phyloP scores from a whole-genome alignment of 2,888 invertebrate species.

The Epinotia bilunana region DNA sequence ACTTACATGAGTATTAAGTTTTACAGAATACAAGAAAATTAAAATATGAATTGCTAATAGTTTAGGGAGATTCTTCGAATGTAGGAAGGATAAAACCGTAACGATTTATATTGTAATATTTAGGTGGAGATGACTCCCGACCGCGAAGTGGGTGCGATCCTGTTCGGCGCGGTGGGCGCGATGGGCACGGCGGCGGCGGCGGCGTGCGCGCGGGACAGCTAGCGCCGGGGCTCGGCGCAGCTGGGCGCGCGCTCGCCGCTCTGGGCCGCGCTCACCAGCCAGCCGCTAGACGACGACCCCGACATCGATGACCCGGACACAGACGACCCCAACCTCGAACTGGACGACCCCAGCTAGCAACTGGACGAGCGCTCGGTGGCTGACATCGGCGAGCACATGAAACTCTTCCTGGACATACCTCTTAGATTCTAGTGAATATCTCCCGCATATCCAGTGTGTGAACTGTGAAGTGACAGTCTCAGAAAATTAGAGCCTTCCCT shows the following conservation, averaged over 20 bases:
- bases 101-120: conserved; percentile 55
- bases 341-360: conserved; percentile 82
- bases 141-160: conserved; percentile 76
- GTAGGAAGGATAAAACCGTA: background rate
- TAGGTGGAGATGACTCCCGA: conserved; percentile 82
- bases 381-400: conserved; percentile 83
- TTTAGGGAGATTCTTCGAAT: too few species aligned
- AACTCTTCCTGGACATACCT: conserved; percentile 85
- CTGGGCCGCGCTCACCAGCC: conserved; percentile 92
- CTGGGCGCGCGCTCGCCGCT: conserved; percentile 87
- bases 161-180: conserved; percentile 71
- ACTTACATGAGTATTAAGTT: too few species aligned
- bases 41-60: too few species aligned
- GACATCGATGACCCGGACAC: conserved; percentile 54
- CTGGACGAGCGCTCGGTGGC: conserved; percentile 82
- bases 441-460: conserved; percentile 34
- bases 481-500: conserved; percentile 4
- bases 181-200: conserved; percentile 68
- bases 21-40: too few species aligned
- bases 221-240: conserved; percentile 80
- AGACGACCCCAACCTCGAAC: conserved; percentile 48
- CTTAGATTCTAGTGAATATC: conserved; percentile 76
- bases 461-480: conserved; percentile 5
- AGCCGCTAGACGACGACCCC: conserved; percentile 78
- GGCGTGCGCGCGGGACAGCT: conserved; percentile 83